Percentiles rank a stretch among this genome's conserved stretches.
These are phyloP conservation scores for Argentina silus DNA, from an alignment of 2,797 vertebrate genomes.

Conservation along the genomic window DNA sequence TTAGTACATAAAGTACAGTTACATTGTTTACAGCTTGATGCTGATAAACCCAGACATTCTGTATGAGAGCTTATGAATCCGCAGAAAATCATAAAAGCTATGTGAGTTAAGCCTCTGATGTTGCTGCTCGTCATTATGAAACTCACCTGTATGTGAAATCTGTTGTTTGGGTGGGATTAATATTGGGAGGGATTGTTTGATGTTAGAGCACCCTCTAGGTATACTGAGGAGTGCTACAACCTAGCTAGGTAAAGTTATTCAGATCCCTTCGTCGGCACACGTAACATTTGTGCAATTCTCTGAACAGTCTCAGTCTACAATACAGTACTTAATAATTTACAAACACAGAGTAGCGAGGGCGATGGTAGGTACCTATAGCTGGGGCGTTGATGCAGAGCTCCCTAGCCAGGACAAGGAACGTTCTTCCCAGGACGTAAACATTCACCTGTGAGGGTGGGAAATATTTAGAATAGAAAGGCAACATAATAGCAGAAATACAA, in stretches of 20 bases:
- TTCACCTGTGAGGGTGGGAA: slow-evolving; percentile 83
- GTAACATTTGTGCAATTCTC: not conserved
- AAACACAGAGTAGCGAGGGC: too few relatives aligned
- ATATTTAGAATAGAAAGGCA: not conserved
- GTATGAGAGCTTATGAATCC: slow-evolving; percentile 72
- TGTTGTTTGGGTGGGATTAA: slow-evolving; percentile 13
- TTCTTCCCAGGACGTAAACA: slow-evolving; percentile 93
- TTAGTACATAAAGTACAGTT: slow-evolving; percentile 79
- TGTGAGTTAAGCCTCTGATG: slow-evolving; percentile 49
- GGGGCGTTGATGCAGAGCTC: slow-evolving; percentile 98
- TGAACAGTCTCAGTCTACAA: too few relatives aligned
- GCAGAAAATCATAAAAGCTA: slow-evolving; percentile 57
- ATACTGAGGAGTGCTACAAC: slow-evolving; percentile 48
- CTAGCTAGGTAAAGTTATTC: not conserved
- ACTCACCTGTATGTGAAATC: slow-evolving; percentile 1
- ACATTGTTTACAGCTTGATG: slow-evolving; percentile 76
- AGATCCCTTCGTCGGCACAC: not conserved
- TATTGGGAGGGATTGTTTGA: slow-evolving; percentile 19
- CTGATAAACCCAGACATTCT: slow-evolving; percentile 74
- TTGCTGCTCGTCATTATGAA: slow-evolving; percentile 40
- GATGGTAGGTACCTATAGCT: slow-evolving; percentile 86
- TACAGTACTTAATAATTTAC: too few relatives aligned
- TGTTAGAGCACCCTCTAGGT: slow-evolving; percentile 63
- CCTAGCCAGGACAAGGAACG: slow-evolving; percentile 90
- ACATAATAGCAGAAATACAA: slow-evolving; percentile 10